A percentile compares a stretch with the other conserved stretches of the same genome.
Conservation (phyloP, 2,888 invertebrate genomes). For the Hipparchia semele region DNA sequence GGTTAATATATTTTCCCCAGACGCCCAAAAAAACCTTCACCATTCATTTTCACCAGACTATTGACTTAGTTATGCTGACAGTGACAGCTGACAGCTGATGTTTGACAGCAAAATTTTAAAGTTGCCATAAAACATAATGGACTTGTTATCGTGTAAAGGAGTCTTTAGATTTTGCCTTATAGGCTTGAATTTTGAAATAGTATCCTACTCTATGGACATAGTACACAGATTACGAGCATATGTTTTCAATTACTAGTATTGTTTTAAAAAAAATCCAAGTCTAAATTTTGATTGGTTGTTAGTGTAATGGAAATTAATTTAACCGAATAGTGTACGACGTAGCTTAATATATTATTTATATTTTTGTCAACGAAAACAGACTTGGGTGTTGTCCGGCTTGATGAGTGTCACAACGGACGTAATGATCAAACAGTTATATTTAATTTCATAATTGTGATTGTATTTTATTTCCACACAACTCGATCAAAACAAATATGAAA, state of each 20-base stretch:
- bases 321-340: slow-evolving; percentile 1
- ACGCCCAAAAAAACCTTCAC: not conserved
- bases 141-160: not conserved
- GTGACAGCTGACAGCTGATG: too few species aligned
- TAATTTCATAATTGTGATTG: slow-evolving; percentile 59
- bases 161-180: not conserved
- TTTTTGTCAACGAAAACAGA: slow-evolving; percentile 45
- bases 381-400: slow-evolving; percentile 75
- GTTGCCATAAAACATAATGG: not conserved
- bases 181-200: too few species aligned
- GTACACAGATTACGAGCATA: too few species aligned
- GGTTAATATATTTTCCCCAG: slow-evolving; percentile 5
- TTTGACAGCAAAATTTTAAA: not conserved
- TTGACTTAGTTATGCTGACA: too few species aligned
- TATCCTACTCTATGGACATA: too few species aligned
- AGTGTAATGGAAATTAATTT: not conserved
- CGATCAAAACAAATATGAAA: slow-evolving; percentile 62
- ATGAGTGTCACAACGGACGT: slow-evolving; percentile 64
- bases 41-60: not conserved
- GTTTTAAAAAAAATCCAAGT: not conserved
- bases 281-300: slow-evolving; percentile 20
- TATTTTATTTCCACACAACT: slow-evolving; percentile 40
- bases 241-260: not conserved
- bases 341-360: not conserved
- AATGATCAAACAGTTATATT: slow-evolving; percentile 77